phyloP scores from a whole-genome alignment of 1,140 invertebrate genomes.

The Drosophila guanche region DNA sequence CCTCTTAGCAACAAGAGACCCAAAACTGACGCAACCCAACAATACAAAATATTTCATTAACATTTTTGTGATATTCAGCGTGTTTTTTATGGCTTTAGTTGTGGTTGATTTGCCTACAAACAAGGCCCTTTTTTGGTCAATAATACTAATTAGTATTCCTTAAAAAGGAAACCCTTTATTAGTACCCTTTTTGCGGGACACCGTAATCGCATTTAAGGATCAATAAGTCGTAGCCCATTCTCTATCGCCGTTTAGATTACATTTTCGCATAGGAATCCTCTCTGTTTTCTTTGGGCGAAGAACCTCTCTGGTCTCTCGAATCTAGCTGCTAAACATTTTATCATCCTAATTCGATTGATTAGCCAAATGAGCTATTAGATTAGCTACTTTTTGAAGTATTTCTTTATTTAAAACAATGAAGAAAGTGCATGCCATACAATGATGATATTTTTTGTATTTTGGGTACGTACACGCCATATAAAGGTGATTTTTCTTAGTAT shows the following conservation, averaged over 20 bases:
- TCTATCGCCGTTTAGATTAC: conserved; percentile 14
- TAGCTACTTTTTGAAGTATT: conserved; percentile 3
- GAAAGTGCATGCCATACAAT: neutral
- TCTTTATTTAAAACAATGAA: conserved; percentile 15
- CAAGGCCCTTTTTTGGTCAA: conserved; percentile 3
- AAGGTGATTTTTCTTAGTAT: conserved; percentile 11
- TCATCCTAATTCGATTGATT: conserved; percentile 36
- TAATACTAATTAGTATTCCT: conserved; percentile 13
- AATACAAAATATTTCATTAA: conserved; percentile 16
- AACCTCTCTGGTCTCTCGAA: neutral
- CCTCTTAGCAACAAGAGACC: conserved; percentile 45
- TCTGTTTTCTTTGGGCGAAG: neutral
- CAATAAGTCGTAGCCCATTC: conserved; percentile 1
- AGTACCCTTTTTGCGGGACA: neutral
- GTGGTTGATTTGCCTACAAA: neutral
- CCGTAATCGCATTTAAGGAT: neutral
- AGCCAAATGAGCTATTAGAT: conserved; percentile 3
- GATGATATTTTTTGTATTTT: conserved; percentile 11
- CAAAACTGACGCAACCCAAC: conserved; percentile 12
- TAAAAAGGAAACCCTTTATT: no score
- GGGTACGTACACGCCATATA: neutral
- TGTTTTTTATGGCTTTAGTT: conserved; percentile 3
- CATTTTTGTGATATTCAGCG: neutral
- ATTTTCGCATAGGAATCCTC: conserved; percentile 19
- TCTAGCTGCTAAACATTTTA: conserved; percentile 29